Percentiles rank a stretch among this genome's conserved stretches.
Evolutionary conservation across 2,888 invertebrate genomes (phyloP).

Genomic region (Pyrrhia umbra): DNA sequence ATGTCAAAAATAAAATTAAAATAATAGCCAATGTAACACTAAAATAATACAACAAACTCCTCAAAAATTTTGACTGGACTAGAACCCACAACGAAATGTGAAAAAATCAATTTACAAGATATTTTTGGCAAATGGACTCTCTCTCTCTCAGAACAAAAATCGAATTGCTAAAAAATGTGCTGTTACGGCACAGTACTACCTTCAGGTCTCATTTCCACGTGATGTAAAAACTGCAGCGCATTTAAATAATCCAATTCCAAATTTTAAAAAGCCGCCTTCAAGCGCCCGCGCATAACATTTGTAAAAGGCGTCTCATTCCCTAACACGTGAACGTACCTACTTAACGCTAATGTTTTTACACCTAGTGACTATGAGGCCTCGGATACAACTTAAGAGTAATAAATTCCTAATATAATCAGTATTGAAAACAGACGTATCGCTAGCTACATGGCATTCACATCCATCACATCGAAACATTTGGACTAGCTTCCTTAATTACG

Average conservation of each 20-base stretch:
- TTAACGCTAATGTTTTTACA: slow-evolving; percentile 64
- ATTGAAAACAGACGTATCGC: slow-evolving; percentile 71
- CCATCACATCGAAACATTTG: slow-evolving; percentile 88
- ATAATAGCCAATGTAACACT: slow-evolving; percentile 80
- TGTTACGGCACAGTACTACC: slow-evolving; percentile 41
- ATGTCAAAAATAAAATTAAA: slow-evolving; percentile 71
- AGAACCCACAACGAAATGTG: slow-evolving; percentile 86
- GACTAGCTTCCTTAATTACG: slow-evolving; percentile 90
- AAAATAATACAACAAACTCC: slow-evolving; percentile 76
- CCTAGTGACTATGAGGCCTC: slow-evolving; percentile 61
- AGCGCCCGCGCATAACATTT: slow-evolving; percentile 65
- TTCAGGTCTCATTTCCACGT: slow-evolving; percentile 46
- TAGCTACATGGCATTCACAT: slow-evolving; percentile 86
- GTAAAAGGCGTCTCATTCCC: slow-evolving; percentile 60
- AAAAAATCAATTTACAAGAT: slow-evolving; percentile 74
- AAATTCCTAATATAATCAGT: slow-evolving; percentile 67
- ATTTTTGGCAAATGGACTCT: slow-evolving; percentile 74
- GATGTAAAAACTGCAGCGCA: slow-evolving; percentile 58
- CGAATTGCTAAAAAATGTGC: slow-evolving; percentile 53
- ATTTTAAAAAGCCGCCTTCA: slow-evolving; percentile 53
- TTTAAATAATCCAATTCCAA: slow-evolving; percentile 41
- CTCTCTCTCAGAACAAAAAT: slow-evolving; percentile 57
- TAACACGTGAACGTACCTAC: slow-evolving; percentile 58
- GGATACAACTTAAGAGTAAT: slow-evolving; percentile 59
- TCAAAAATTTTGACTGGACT: slow-evolving; percentile 87